phyloP scores from a whole-genome alignment of 2,888 invertebrate genomes.

The Patella caerulea region DNA sequence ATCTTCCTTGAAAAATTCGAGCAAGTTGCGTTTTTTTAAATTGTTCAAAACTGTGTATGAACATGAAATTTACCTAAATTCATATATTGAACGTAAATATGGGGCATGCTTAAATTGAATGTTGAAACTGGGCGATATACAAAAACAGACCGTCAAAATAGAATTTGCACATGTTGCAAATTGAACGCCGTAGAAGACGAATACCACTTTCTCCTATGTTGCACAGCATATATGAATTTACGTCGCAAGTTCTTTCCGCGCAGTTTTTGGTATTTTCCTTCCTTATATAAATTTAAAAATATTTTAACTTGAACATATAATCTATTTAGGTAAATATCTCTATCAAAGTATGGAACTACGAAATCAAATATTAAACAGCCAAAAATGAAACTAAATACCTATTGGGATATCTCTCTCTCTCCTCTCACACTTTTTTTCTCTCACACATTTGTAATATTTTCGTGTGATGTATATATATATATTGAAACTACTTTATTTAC shows the following conservation, averaged over 20 bases:
- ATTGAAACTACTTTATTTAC: no score
- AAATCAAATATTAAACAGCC: background rate
- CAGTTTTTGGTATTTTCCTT: background rate
- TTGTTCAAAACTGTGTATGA: background rate
- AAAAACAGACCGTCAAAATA: background rate
- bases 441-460: no score
- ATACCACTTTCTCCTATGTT: background rate
- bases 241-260: no score
- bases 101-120: background rate
- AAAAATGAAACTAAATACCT: no score
- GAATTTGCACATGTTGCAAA: background rate
- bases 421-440: no score
- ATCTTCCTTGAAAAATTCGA: background rate
- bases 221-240: background rate
- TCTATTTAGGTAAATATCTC: background rate
- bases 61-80: background rate
- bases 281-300: background rate
- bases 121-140: slow-evolving; percentile 11
- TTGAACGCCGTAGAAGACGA: background rate
- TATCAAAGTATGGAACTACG: background rate
- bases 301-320: background rate
- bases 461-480: no score
- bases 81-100: slow-evolving; percentile 1
- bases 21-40: slow-evolving; percentile 4
- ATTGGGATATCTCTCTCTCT: no score